These are phyloP conservation scores for Diploptera punctata DNA, from an alignment of 2,888 invertebrate species.

Conservation along the genomic window DNA sequence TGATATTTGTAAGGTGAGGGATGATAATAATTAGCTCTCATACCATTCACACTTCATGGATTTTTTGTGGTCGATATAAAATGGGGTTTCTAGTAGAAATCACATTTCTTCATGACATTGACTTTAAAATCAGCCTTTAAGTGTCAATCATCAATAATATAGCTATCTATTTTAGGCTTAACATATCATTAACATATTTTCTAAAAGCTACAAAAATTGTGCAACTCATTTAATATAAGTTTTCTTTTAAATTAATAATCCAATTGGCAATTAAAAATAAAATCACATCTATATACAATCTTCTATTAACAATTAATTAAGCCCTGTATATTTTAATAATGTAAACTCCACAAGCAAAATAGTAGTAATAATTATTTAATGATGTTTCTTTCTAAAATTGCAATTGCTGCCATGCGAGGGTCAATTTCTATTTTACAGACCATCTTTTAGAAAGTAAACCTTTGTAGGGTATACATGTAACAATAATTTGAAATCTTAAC, in stretches of 20 bases:
- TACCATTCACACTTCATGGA: conserved; percentile 7
- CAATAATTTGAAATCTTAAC: too few relatives aligned
- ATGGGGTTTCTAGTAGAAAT: conserved; percentile 30
- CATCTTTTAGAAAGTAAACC: too few relatives aligned
- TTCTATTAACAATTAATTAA: background rate
- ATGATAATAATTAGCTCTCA: background rate
- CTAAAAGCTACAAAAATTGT: background rate
- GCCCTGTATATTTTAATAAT: background rate
- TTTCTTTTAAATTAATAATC: too few relatives aligned
- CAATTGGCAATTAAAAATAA: background rate
- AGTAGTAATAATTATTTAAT: background rate
- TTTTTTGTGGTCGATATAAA: conserved; percentile 18
- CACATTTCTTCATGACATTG: conserved; percentile 27
- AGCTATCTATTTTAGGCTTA: conserved; percentile 10
- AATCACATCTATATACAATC: background rate
- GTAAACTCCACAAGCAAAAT: background rate
- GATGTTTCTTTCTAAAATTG: too few relatives aligned
- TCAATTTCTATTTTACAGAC: too few relatives aligned
- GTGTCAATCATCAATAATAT: background rate
- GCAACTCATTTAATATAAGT: background rate
- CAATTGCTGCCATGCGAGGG: too few relatives aligned
- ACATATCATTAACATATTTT: background rate
- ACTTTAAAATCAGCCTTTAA: conserved; percentile 34
- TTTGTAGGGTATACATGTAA: too few relatives aligned
- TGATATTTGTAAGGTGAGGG: background rate